phyloP scores from a whole-genome alignment of 2,888 invertebrate species.

The Diaperis boleti region DNA sequence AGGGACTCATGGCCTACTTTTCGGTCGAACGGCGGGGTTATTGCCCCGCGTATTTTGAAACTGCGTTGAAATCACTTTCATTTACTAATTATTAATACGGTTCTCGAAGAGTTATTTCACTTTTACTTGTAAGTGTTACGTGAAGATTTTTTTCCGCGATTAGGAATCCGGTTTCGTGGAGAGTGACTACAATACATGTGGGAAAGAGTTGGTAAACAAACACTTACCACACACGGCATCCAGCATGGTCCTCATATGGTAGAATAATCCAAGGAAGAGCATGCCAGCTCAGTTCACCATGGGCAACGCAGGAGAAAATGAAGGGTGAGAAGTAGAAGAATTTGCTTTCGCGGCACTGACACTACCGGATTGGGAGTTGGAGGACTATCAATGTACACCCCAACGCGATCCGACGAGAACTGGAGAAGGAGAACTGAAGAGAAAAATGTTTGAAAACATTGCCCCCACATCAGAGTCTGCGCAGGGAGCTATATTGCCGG shows the following conservation, averaged over 20 bases:
- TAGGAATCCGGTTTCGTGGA: constrained; percentile 27
- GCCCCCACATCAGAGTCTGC: neutral
- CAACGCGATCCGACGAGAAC: neutral
- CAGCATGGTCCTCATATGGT: constrained; percentile 50
- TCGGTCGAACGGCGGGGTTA: constrained; percentile 38
- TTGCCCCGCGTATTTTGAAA: constrained; percentile 31
- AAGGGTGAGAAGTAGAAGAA: neutral
- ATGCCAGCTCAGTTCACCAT: neutral
- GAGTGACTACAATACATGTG: constrained; percentile 20
- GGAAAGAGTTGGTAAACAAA: constrained; percentile 47
- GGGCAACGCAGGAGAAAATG: neutral
- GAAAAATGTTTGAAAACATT: constrained; percentile 21
- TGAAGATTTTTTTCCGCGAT: constrained; percentile 3
- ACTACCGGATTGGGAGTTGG: neutral
- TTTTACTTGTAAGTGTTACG: constrained; percentile 22
- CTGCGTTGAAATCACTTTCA: constrained; percentile 32
- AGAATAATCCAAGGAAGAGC: constrained; percentile 32
- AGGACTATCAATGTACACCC: constrained; percentile 7
- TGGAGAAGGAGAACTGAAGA: constrained; percentile 32
- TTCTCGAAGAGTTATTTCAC: constrained; percentile 3
- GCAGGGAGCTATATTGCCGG: neutral
- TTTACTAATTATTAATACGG: constrained; percentile 25
- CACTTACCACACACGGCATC: constrained; percentile 48
- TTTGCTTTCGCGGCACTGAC: constrained; percentile 1
- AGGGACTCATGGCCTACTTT: constrained; percentile 38